Conservation (phyloP, 2,888 invertebrate genomes). For the Linnaemya tessellans region DNA sequence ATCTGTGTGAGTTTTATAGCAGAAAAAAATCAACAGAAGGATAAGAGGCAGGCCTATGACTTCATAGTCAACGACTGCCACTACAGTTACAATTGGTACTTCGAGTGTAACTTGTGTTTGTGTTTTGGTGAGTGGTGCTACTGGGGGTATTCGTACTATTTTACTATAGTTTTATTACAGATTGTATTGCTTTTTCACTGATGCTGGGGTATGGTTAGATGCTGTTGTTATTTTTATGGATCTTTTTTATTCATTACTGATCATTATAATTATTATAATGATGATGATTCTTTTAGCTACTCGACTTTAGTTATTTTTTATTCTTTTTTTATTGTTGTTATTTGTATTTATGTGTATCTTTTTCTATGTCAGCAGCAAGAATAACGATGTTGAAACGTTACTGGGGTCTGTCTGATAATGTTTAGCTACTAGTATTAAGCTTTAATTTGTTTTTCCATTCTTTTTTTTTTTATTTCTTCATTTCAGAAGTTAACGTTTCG, state of each 20-base stretch:
- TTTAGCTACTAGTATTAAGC: slow-evolving; percentile 71
- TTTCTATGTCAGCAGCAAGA: slow-evolving; percentile 40
- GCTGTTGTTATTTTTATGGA: slow-evolving; percentile 20
- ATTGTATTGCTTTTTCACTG: slow-evolving; percentile 45
- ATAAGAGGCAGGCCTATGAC: slow-evolving; percentile 52
- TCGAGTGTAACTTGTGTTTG: slow-evolving; percentile 15
- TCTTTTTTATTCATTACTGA: slow-evolving; percentile 63
- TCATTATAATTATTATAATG: slow-evolving; percentile 73
- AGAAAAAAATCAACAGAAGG: slow-evolving; percentile 34
- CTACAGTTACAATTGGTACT: slow-evolving; percentile 31
- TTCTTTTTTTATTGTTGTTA: slow-evolving; percentile 16
- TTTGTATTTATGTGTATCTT: slow-evolving; percentile 19
- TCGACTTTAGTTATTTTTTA: slow-evolving; percentile 64
- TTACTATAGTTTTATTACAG: slow-evolving; percentile 51
- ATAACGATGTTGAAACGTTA: slow-evolving; percentile 45
- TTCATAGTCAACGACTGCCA: slow-evolving; percentile 25
- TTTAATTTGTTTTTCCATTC: slow-evolving; percentile 67
- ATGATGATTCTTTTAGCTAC: slow-evolving; percentile 72
- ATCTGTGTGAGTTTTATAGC: slow-evolving; percentile 23
- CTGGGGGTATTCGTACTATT: slow-evolving; percentile 11
- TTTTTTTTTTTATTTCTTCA: slow-evolving; percentile 28
- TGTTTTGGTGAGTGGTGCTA: slow-evolving; percentile 23
- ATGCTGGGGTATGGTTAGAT: slow-evolving; percentile 41
- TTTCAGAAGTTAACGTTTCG: slow-evolving; percentile 47
- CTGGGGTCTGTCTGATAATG: slow-evolving; percentile 45